Base-by-base conservation (phyloP, 2,113 vertebrate genomes). In the Urocynchramus pylzowi region DNA sequence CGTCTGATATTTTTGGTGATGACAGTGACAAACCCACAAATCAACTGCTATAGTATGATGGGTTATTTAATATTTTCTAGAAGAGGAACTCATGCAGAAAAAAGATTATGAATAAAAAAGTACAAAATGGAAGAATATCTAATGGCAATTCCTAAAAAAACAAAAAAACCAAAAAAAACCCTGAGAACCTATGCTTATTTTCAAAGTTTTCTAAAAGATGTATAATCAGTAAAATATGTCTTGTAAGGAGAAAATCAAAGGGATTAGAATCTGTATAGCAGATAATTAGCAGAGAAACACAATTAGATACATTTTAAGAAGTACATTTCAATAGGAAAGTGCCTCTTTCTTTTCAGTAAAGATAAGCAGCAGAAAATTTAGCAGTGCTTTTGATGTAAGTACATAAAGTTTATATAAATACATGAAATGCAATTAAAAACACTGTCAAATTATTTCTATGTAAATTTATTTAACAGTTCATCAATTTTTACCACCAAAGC, bases 131-230 rank as follows among this genome's bases (percentile, higher is more conserved):
- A 22, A 67, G 6, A 61, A 52, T 0, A 3, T 2, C 6, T 42
- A 45, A 56, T 37, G 2, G 3, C 5, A 52, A 16, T 28, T 57
- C 2, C 42, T 41, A 33, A 74, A 30, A 78, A 52, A 35, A 18
- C 9, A 31, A 56, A 50, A 50, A 27, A 52, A 37, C 10, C 22
- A 35, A 61, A 61, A 11, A 18, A 61, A 11, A 18, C 6, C 18
- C 9, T 0, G 1, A 52, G 3, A 60, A 30, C 4, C 5, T 45
- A 30, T 20, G 67, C 17, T 7, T 31, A 35, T 33, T 5, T 16
- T 50, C 1, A 0, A 70, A 41, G 19, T 33, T 31, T 65, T 65
- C 28, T 28, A 30, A 27, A 70, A 37, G 0, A 61, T 18, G 2
- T 11, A 20, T 24, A 18, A 33, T 50, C 14, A 50, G 70, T 30